A percentile compares a stretch with the other conserved stretches of the same genome.
phyloP scores from a whole-genome alignment of 2,113 vertebrate genomes.

The Thamnophis sirtalis region DNA sequence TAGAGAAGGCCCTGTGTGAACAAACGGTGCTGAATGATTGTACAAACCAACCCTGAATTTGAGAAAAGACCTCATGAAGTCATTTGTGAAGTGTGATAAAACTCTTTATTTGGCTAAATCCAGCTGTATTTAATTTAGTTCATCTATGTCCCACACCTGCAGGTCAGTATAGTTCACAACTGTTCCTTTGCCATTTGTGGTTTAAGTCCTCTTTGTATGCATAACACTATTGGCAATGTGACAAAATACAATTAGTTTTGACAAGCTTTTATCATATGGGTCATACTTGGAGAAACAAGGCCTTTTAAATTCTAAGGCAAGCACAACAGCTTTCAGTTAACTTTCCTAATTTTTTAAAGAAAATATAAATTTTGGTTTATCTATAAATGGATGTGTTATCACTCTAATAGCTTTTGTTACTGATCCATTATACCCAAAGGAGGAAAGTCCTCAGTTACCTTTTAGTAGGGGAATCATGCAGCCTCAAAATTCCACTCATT shows the following conservation, averaged over 20 bases:
- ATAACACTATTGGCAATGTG: slow-evolving; percentile 51
- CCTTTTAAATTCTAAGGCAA: slow-evolving; percentile 28
- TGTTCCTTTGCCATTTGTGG: slow-evolving; percentile 53
- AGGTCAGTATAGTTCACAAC: slow-evolving; percentile 64
- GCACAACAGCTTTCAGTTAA: slow-evolving; percentile 54
- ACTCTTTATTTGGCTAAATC: slow-evolving; percentile 38
- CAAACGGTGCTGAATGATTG: background rate
- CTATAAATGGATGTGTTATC: slow-evolving; percentile 48
- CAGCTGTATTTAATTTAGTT: slow-evolving; percentile 54
- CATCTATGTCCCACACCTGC: slow-evolving; percentile 61
- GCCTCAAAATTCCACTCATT: slow-evolving; percentile 33
- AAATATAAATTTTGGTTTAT: slow-evolving; percentile 51
- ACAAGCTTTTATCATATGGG: slow-evolving; percentile 58
- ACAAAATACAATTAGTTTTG: slow-evolving; percentile 59
- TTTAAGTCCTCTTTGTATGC: slow-evolving; percentile 53
- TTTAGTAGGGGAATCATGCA: slow-evolving; percentile 36
- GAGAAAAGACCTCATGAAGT: slow-evolving; percentile 20
- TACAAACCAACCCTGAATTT: background rate
- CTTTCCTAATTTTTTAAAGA: slow-evolving; percentile 43
- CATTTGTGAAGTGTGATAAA: slow-evolving; percentile 39
- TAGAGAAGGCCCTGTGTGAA: no score
- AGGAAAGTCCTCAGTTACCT: slow-evolving; percentile 29
- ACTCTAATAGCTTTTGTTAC: slow-evolving; percentile 54
- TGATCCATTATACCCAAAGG: slow-evolving; percentile 34
- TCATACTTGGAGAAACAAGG: slow-evolving; percentile 40